A percentile compares a stretch with the other conserved stretches of the same genome.
phyloP scores from a whole-genome alignment of 2,113 vertebrate genomes.

The Grammomys dolichurus region DNA sequence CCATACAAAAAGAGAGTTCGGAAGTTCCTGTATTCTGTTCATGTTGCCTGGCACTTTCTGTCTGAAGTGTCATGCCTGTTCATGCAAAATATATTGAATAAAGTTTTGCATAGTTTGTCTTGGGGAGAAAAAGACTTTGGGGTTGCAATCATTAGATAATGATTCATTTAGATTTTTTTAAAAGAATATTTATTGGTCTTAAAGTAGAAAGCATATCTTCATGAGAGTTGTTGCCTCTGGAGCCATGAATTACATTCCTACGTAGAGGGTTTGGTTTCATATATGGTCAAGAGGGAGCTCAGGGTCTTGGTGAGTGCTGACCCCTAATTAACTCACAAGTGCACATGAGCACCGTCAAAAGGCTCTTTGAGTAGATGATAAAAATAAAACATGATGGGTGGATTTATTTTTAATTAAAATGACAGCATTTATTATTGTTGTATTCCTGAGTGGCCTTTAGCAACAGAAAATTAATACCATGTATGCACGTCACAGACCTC shows the following conservation, averaged over 20 bases:
- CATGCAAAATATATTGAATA: background rate
- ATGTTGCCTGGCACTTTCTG: background rate
- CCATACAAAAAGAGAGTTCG: background rate
- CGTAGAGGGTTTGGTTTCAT: background rate
- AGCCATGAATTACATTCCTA: background rate
- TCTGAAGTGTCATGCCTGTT: background rate
- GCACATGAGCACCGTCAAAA: background rate
- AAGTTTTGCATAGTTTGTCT: background rate
- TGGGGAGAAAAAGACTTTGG: background rate
- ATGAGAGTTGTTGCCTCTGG: background rate
- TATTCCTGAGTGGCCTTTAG: background rate
- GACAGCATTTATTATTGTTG: background rate
- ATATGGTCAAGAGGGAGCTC: background rate
- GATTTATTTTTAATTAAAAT: slow-evolving; percentile 36
- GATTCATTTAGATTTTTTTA: background rate
- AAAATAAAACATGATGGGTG: background rate
- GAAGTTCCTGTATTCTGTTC: background rate
- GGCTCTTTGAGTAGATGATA: background rate
- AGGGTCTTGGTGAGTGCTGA: background rate
- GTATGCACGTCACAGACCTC: background rate
- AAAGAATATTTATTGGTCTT: background rate
- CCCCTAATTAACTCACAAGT: slow-evolving; percentile 18
- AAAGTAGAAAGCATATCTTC: background rate
- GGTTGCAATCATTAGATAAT: background rate
- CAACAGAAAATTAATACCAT: background rate